phyloP scores from a whole-genome alignment of 2,797 vertebrate genomes.

The Tapera naevia region DNA sequence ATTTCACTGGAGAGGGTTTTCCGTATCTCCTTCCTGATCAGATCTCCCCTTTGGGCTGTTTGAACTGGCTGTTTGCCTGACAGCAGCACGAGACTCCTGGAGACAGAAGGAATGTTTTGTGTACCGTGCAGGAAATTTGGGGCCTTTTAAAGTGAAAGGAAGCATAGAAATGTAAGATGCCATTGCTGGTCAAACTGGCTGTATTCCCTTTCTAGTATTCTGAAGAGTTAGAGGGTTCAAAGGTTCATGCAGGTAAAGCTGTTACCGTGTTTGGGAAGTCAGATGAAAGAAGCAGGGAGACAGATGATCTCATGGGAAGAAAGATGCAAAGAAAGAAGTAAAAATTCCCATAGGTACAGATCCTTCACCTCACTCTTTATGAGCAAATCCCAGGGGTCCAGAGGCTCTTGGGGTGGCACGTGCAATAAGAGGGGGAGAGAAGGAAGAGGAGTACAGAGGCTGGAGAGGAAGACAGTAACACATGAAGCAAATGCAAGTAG shows the following conservation, averaged over 20 bases:
- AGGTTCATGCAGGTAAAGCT: background rate
- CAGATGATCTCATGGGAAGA: background rate
- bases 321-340: background rate
- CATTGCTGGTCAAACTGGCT: background rate
- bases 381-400: background rate
- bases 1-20: background rate
- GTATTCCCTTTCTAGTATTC: background rate
- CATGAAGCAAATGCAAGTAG: background rate
- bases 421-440: background rate
- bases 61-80: slow-evolving; percentile 7
- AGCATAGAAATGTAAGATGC: background rate
- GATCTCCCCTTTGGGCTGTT: background rate
- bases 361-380: background rate
- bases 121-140: background rate
- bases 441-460: background rate
- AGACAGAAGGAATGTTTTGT: background rate
- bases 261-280: background rate
- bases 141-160: background rate
- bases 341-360: background rate
- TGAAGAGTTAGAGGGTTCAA: background rate
- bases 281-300: background rate
- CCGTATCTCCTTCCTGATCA: background rate
- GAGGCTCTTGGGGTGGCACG: background rate
- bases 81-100: background rate
- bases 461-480: background rate